Percentiles rank a stretch among this genome's conserved stretches.
Conservation (phyloP, 2,113 vertebrate species). For the Tyto alba region DNA sequence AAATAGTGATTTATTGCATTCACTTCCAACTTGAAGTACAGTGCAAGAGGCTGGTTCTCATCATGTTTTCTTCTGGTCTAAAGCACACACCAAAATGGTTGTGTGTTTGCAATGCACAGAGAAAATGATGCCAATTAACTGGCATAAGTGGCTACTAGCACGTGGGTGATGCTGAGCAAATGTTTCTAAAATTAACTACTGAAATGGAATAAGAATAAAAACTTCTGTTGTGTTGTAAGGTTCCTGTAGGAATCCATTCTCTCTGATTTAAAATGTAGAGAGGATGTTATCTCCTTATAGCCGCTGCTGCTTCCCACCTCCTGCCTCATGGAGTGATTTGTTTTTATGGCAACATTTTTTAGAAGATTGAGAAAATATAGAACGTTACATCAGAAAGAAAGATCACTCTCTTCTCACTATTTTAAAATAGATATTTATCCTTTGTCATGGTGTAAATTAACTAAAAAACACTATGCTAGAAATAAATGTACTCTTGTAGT, state of each 20-base stretch:
- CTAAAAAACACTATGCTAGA: background rate
- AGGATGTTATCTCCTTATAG: background rate
- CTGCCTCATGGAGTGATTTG: background rate
- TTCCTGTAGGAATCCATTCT: background rate
- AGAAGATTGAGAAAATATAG: background rate
- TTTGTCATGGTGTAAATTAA: background rate
- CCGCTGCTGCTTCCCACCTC: background rate
- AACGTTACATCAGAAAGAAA: background rate
- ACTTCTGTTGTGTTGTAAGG: accelerated
- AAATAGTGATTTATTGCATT: conserved; percentile 1
- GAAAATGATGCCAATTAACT: background rate
- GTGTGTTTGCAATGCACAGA: accelerated
- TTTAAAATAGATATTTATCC: background rate
- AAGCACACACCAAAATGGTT: background rate
- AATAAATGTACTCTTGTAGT: background rate
- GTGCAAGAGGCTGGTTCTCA: background rate
- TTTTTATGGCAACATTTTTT: background rate
- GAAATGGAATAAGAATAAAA: background rate
- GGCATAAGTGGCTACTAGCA: background rate
- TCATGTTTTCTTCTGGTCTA: background rate
- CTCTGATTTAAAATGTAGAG: background rate
- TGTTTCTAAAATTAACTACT: background rate
- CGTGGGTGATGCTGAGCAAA: background rate
- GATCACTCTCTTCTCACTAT: background rate
- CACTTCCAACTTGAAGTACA: background rate